Base-by-base conservation (phyloP, 2,888 invertebrate genomes). In the Rhamphomyia laevipes region DNA sequence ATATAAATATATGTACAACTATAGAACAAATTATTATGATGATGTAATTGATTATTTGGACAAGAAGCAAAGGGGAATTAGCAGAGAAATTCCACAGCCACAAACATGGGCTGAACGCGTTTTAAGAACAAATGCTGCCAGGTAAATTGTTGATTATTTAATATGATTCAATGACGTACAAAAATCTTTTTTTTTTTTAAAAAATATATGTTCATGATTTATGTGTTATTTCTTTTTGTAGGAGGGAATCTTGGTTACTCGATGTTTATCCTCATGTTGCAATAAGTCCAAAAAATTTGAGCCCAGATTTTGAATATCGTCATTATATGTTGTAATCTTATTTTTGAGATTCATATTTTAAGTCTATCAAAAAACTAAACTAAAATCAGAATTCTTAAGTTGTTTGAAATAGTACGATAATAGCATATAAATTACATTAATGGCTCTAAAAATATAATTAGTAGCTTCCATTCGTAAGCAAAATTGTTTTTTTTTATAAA, bases 41-140 rank as follows among this genome's bases (percentile, higher is more conserved):
- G 88, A 89, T 65, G 82, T 86, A 52, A 86, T 90, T 67, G 81
- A 83, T 63, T 90, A 84, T 72, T 70, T 90, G 70, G 84, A 90
- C 67, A 80, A 82, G 63, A 77, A 85, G 59, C 78, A 82, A 68
- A 75, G 75, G 56, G 89, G 89, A 1, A 63, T 80, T 46, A 54
- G 62, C 18, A 77, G 82, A 45, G 88, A 88, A 58, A 74, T 77
- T 52, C 90, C 89, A 2, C 75, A 81, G 48, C 80, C 89, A 15
- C 86, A 89, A 70, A 88, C 87, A 30, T 90, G 90, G 90, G 84
- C 83, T 45, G 90, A 90, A 68, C 78, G 90, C 48, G 82, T 81
- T 38, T 75, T 88, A 51, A 76, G 88, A 57, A 83, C 84, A 11
- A 86, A 82, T 70, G 56, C 58, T 52, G 60, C 53, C 57, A 65